Evolutionary conservation across 64 coral and sea anemone species (phyloP), one percentile per base, ranked within the genome.

Genomic region (Actinia tenebrosa): DNA sequence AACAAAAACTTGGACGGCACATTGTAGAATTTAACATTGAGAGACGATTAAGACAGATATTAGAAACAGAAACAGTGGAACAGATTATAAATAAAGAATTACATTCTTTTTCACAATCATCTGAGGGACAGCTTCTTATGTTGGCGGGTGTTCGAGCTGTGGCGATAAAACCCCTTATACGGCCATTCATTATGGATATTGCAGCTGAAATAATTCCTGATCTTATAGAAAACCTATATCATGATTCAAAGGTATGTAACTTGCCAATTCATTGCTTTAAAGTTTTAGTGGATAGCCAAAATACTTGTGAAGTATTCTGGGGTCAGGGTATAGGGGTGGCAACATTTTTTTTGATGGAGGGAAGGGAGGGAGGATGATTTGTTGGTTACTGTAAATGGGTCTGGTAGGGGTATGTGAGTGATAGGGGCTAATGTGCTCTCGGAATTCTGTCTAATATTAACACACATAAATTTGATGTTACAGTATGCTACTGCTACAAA

Each of bases 11-110:
- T 86, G 79, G 87, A 1, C 87, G 87, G 42, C 91, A 92, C 15
- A 92, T 95, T 72, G 72, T 92, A 78, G 69, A 80, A 56, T 66
- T 95, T 85, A 91, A 95, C 30, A 78, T 95, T 89, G 94, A 95
- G 58, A 90, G 94, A 61, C 91, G 88, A 44, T 46, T 95, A 10
- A 85, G 90, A 64, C 89, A 66, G 58, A 87, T 95, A 62, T 78
- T 95, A 77, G 87, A 95, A 45, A 92, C 94, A 44, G 90, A 95
- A 78, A 80, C 90, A 87, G 53, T 95, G 27, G 88, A 95, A 83
- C 85, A 87, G 46, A 88, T 95, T 42, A 95, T 95, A 37, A 92
- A 80, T 83, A 89, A 81, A 22, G 94, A 95, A 63, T 80, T 95
- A 27, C 83, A 95, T 44, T 42, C 80, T 46, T 89, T 95, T 56